Conservation (phyloP, 2,888 invertebrate species). For the Kuschelorhynchus macadamiae region DNA sequence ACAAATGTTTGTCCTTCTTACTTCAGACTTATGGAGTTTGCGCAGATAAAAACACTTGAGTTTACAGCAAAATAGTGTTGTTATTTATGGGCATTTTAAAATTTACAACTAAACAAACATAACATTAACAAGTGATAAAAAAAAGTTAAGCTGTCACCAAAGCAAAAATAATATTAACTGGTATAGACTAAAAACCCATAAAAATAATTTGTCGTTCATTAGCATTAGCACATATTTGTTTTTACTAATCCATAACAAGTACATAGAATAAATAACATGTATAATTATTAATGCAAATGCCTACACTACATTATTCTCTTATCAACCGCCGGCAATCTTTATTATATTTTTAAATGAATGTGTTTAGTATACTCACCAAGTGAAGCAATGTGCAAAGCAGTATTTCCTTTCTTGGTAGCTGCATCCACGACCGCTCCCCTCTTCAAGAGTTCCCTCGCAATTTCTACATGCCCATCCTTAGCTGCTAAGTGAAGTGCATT, state of each 20-base stretch:
- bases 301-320: not conserved
- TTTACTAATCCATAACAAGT: not conserved
- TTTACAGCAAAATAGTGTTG: too few relatives aligned
- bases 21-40: too few relatives aligned
- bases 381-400: conserved; percentile 97
- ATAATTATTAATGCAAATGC: not conserved
- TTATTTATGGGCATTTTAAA: too few relatives aligned
- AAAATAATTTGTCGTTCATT: too few relatives aligned
- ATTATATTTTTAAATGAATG: not conserved
- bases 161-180: too few relatives aligned
- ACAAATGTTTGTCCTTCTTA: too few relatives aligned
- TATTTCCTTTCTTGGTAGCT: conserved; percentile 97
- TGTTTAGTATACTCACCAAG: conserved; percentile 68
- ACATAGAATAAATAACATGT: not conserved
- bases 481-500: conserved; percentile 97
- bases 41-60: too few relatives aligned
- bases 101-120: too few relatives aligned
- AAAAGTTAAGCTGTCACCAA: too few relatives aligned
- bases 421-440: conserved; percentile 94
- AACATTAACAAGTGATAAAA: too few relatives aligned
- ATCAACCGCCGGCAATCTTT: not conserved
- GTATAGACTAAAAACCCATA: too few relatives aligned
- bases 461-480: conserved; percentile 96
- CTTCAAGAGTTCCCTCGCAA: conserved; percentile 91
- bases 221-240: too few relatives aligned